Percentiles rank a stretch among this genome's conserved stretches.
These are phyloP conservation scores for Cyphomyrus plagiostoma DNA, from an alignment of 2,113 vertebrate species.

Conservation along the genomic window DNA sequence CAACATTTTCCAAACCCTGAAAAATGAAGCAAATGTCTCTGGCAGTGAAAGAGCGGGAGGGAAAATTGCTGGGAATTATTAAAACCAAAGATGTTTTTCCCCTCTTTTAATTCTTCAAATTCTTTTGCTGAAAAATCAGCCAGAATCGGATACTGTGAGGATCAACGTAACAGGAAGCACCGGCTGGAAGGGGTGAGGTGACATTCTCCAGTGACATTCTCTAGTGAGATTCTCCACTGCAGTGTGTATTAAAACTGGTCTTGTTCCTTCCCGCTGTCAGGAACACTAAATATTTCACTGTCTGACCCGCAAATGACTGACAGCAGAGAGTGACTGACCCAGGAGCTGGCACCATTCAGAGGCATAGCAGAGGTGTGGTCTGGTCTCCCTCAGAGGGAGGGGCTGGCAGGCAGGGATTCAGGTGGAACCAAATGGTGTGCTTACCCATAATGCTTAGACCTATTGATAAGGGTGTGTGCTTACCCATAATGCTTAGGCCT, in stretches of 20 bases:
- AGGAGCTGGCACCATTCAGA: background rate
- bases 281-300: background rate
- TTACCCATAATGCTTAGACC: background rate
- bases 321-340: background rate
- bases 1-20: slow-evolving; percentile 7
- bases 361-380: background rate
- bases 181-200: background rate
- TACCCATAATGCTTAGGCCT: background rate
- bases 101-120: background rate
- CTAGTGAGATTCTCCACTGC: background rate
- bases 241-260: background rate
- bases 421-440: background rate
- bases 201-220: background rate
- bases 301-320: background rate
- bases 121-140: background rate
- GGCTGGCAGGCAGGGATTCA: background rate
- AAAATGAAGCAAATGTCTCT: slow-evolving; percentile 1
- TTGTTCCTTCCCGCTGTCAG: background rate
- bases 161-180: background rate
- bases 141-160: background rate
- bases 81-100: background rate
- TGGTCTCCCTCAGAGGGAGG: background rate
- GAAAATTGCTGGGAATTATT: slow-evolving; percentile 8
- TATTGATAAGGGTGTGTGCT: background rate
- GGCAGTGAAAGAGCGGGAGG: background rate